Percentiles rank a stretch among this genome's conserved stretches.
Evolutionary conservation across 92 coral and sea anemone genomes (phyloP).

Genomic region (Heliopora coerulea): DNA sequence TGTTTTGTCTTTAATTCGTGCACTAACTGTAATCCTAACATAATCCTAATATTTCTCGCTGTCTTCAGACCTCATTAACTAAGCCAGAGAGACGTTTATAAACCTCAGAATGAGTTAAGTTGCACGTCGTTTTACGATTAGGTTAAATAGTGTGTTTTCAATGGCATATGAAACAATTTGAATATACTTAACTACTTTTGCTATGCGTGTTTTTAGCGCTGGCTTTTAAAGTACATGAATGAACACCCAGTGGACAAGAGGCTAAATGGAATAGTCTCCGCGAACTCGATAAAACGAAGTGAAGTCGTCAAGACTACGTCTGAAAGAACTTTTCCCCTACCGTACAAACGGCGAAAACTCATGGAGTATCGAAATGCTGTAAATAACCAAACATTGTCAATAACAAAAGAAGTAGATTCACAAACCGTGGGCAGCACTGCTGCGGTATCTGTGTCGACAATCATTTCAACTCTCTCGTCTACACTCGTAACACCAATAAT

Average conservation of each 20-base stretch:
- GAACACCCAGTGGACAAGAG: background rate
- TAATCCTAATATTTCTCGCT: too few relatives aligned
- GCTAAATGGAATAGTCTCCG: constrained; percentile 2
- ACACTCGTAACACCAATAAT: background rate
- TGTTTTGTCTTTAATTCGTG: too few relatives aligned
- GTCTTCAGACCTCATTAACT: too few relatives aligned
- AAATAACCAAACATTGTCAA: background rate
- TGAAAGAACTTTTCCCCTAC: constrained; percentile 34
- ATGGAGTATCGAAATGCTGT: constrained; percentile 37
- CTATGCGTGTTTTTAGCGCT: constrained; percentile 15
- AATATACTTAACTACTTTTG: background rate
- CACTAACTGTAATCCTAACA: too few relatives aligned
- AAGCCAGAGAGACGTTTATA: too few relatives aligned
- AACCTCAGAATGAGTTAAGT: too few relatives aligned
- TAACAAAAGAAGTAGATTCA: background rate
- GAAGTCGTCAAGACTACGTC: background rate
- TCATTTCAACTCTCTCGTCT: background rate
- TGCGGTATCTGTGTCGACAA: background rate
- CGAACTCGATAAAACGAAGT: background rate
- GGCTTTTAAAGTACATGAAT: constrained; percentile 26
- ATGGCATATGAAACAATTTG: too few relatives aligned
- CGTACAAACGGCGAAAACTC: constrained; percentile 41
- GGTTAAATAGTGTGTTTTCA: background rate
- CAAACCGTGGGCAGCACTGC: background rate
- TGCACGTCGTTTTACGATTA: background rate